A percentile compares a stretch with the other conserved stretches of the same genome.
Evolutionary conservation across 2,888 invertebrate species (phyloP).

Genomic region (Pachydiplax longipennis): DNA sequence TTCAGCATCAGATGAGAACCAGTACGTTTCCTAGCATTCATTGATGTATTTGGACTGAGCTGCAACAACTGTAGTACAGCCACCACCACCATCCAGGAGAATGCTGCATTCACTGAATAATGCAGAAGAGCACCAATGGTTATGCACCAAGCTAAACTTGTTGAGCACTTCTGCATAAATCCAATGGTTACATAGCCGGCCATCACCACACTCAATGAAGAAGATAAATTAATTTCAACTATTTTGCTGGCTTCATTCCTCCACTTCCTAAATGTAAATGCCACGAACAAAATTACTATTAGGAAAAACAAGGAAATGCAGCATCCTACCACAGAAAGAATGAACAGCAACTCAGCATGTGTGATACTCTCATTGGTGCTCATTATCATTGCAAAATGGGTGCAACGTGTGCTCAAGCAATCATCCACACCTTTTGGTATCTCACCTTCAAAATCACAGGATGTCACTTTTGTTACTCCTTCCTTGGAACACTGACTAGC

Average conservation of each 20-base stretch:
- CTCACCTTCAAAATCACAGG: not conserved
- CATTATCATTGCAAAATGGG: conserved; percentile 49
- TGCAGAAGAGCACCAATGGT: conserved; percentile 47
- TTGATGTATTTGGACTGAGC: conserved; percentile 12
- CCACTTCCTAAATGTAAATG: conserved; percentile 41
- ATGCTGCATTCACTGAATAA: conserved; percentile 48
- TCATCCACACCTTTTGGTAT: not conserved
- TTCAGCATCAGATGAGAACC: conserved; percentile 48
- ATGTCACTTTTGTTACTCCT: conserved; percentile 28
- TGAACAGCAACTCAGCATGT: conserved; percentile 39
- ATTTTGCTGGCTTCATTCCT: conserved; percentile 47
- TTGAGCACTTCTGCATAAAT: not conserved
- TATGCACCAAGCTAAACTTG: conserved; percentile 26
- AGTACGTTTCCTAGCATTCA: conserved; percentile 36
- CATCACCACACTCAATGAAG: conserved; percentile 47
- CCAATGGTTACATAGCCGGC: conserved; percentile 22
- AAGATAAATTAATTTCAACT: conserved; percentile 47
- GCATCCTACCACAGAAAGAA: conserved; percentile 46
- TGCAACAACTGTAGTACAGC: conserved; percentile 48
- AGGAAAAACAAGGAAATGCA: conserved; percentile 46
- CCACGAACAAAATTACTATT: conserved; percentile 45
- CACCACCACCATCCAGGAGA: too few species aligned
- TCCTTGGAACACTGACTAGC: conserved; percentile 46
- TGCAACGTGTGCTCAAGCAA: conserved; percentile 48
- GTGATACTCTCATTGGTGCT: not conserved